Evolutionary conservation across 2,888 invertebrate genomes (phyloP).

Genomic region (Scaptomyza reducta): DNA sequence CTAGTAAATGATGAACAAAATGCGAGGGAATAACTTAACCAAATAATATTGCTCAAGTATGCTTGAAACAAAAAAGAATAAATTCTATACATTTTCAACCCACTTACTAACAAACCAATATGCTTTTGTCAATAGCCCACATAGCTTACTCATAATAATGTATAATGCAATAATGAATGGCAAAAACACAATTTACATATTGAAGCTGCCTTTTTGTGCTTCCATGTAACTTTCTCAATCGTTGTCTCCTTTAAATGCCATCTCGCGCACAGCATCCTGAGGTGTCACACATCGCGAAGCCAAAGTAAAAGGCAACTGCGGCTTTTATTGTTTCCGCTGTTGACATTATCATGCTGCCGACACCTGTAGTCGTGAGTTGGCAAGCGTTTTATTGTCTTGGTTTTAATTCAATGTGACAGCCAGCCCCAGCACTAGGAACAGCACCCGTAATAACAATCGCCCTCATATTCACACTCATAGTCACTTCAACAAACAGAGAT

Average conservation of each 20-base stretch:
- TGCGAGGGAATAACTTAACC: background rate
- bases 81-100: background rate
- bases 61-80: background rate
- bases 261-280: constrained; percentile 39
- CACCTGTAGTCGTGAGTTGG: constrained; percentile 64
- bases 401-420: constrained; percentile 64
- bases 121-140: background rate
- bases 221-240: constrained; percentile 24
- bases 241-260: constrained; percentile 45
- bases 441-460: background rate
- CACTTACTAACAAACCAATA: background rate
- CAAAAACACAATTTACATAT: constrained; percentile 44
- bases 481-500: background rate
- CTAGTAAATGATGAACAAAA: constrained; percentile 27
- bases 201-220: constrained; percentile 23
- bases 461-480: background rate
- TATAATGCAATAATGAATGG: constrained; percentile 14
- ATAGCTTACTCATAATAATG: background rate
- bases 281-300: constrained; percentile 52
- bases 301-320: constrained; percentile 68
- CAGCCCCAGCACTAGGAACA: constrained; percentile 1
- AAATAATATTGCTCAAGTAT: no score
- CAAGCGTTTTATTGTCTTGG: constrained; percentile 65
- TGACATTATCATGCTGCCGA: constrained; percentile 72
- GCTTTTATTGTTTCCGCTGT: constrained; percentile 79